These are phyloP conservation scores for Rhea americana DNA, from an alignment of 2,113 vertebrate species.

Conservation along the genomic window DNA sequence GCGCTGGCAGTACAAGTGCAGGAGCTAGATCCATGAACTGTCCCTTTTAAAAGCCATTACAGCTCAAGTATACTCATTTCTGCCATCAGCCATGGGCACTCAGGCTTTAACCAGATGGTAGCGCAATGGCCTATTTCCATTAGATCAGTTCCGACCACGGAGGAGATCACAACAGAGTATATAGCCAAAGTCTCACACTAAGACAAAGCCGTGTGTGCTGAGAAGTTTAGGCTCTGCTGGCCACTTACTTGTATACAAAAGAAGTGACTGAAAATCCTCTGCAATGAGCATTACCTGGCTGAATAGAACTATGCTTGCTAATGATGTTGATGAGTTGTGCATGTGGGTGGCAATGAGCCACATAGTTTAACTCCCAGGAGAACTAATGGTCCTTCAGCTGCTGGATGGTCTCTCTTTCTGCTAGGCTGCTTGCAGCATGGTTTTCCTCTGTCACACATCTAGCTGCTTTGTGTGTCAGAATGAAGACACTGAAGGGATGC, in stretches of 20 bases:
- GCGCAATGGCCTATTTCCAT: not conserved
- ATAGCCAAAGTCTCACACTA: not conserved
- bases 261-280: not conserved
- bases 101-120: not conserved
- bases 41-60: not conserved
- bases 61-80: not conserved
- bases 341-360: slow-evolving; percentile 12
- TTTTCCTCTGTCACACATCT: not conserved
- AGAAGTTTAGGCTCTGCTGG: not conserved
- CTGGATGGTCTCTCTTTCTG: slow-evolving; percentile 2
- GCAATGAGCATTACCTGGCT: not conserved
- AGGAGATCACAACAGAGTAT: not conserved
- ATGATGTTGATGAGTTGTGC: slow-evolving; percentile 13
- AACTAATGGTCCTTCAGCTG: slow-evolving; percentile 27
- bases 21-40: not conserved
- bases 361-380: slow-evolving; percentile 6
- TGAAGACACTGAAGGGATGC: not conserved
- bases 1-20: not conserved
- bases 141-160: not conserved
- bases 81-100: not conserved
- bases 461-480: not conserved
- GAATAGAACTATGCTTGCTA: slow-evolving; percentile 9
- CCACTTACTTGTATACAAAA: not conserved
- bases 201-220: rapidly evolving
- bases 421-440: not conserved